phyloP scores from a whole-genome alignment of 2,797 vertebrate species.

The Valencia hispanica region DNA sequence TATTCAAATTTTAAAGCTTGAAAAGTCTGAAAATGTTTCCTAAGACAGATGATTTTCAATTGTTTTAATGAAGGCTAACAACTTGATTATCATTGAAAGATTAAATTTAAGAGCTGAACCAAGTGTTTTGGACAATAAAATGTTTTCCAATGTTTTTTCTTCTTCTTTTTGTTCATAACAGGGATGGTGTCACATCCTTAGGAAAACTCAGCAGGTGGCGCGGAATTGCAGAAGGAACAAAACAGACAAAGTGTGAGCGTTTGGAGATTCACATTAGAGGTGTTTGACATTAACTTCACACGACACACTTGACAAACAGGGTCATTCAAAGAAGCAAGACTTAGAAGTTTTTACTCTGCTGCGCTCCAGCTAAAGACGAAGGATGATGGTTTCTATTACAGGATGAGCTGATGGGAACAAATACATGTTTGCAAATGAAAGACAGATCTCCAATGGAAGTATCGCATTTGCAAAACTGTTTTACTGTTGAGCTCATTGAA shows the following conservation, averaged over 20 bases:
- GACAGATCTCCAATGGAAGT: too few species aligned
- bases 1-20: too few species aligned
- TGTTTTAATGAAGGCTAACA: not conserved
- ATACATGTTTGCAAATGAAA: not conserved
- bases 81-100: not conserved
- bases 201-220: conserved; percentile 37
- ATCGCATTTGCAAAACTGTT: not conserved
- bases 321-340: conserved; percentile 10
- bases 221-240: conserved; percentile 21
- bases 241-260: conserved; percentile 24
- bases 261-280: conserved; percentile 22
- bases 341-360: conserved; percentile 19
- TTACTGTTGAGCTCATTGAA: not conserved
- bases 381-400: not conserved
- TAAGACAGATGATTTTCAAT: not conserved
- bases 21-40: not conserved
- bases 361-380: not conserved
- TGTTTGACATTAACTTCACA: conserved; percentile 38
- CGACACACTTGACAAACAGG: conserved; percentile 14
- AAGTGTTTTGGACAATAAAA: not conserved
- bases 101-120: not conserved
- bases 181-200: conserved; percentile 17
- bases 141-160: not conserved
- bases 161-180: not conserved
- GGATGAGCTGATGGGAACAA: not conserved